Conservation (phyloP, 2,888 invertebrate species). For the Exocentrus adspersus region DNA sequence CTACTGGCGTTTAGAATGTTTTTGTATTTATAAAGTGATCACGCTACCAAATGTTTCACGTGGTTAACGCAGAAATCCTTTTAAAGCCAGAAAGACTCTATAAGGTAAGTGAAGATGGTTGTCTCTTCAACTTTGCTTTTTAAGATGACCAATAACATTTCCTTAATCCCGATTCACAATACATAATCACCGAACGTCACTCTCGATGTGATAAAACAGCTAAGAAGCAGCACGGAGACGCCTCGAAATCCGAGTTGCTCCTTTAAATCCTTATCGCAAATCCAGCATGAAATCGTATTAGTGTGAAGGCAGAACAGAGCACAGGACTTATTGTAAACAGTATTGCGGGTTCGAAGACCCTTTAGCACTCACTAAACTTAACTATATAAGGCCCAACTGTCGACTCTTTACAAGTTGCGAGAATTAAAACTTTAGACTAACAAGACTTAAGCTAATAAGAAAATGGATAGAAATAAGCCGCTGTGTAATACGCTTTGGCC, state of each 20-base stretch:
- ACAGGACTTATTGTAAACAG: conserved; percentile 64
- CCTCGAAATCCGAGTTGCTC: conserved; percentile 58
- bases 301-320: conserved; percentile 62
- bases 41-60: no score
- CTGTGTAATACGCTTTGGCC: conserved; percentile 63
- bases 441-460: conserved; percentile 68
- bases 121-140: conserved; percentile 24
- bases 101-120: conserved; percentile 23
- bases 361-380: conserved; percentile 62
- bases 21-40: no score
- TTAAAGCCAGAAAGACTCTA: not conserved
- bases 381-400: conserved; percentile 59
- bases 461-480: conserved; percentile 65
- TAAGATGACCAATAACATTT: conserved; percentile 18
- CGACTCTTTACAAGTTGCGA: conserved; percentile 66
- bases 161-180: conserved; percentile 36
- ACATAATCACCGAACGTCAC: conserved; percentile 33
- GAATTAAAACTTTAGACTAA: conserved; percentile 74
- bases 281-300: conserved; percentile 76
- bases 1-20: no score
- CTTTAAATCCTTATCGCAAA: conserved; percentile 71
- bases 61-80: no score
- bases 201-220: conserved; percentile 6
- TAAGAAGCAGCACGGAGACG: conserved; percentile 14
- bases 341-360: conserved; percentile 64